phyloP scores from a whole-genome alignment of 2,888 invertebrate genomes.

The Zeuzera pyrina region DNA sequence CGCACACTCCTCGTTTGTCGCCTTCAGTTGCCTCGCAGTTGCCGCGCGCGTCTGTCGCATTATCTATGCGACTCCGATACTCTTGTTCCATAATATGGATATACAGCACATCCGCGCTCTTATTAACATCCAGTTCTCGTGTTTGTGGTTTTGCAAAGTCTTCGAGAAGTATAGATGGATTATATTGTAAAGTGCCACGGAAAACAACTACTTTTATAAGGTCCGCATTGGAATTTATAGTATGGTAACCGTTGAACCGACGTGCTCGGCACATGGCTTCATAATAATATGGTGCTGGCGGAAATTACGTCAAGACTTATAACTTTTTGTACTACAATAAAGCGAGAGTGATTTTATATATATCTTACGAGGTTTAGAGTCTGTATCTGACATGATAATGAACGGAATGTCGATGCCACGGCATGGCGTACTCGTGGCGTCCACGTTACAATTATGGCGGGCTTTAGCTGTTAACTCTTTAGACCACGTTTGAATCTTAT shows the following conservation, averaged over 20 bases:
- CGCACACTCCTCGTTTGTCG: conserved; percentile 26
- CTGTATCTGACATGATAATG: background rate
- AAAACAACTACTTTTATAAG: conserved; percentile 45
- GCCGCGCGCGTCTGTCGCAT: conserved; percentile 67
- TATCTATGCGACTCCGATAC: conserved; percentile 56
- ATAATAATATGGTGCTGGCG: conserved; percentile 58
- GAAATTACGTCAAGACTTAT: conserved; percentile 45
- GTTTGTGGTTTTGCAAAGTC: conserved; percentile 68
- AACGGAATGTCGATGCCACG: conserved; percentile 10
- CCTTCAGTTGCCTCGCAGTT: conserved; percentile 65
- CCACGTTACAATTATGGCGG: conserved; percentile 61
- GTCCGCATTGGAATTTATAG: conserved; percentile 69
- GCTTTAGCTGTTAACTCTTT: conserved; percentile 28
- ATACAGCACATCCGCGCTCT: conserved; percentile 65
- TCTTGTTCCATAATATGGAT: conserved; percentile 64
- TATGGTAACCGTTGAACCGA: conserved; percentile 60
- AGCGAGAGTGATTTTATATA: conserved; percentile 40
- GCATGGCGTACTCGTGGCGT: conserved; percentile 61
- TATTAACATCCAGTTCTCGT: conserved; percentile 62
- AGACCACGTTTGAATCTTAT: conserved; percentile 8
- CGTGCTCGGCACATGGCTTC: conserved; percentile 66
- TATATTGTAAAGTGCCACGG: conserved; percentile 66
- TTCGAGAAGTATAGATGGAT: conserved; percentile 70
- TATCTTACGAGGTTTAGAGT: conserved; percentile 16
- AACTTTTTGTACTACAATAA: conserved; percentile 32